Evolutionary conservation across 1,140 invertebrate species (phyloP), one percentile per base, ranked within the genome.

Genomic region (Adelges cooleyi): DNA sequence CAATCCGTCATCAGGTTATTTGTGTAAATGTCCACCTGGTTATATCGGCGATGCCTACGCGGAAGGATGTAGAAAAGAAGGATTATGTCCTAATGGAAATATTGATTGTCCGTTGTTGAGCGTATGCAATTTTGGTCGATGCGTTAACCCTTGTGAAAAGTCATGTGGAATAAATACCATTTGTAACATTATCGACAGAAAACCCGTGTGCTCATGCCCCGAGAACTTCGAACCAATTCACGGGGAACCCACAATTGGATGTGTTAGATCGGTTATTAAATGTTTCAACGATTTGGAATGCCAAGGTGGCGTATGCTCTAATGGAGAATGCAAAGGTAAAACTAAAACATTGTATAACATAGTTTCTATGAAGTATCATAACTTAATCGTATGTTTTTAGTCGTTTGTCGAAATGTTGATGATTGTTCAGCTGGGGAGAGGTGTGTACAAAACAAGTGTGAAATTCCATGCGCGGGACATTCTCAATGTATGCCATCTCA

Each of bases 91-190:
- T 3, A 48, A 62, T n/a, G 50, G 73, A 75, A 69, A 72, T 74
- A 66, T 84, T 81, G 72, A 71, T 78, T 66, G 82, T 85, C 75
- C 78, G 84, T 71, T 82, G 85, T 71, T 84, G 85, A 74, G 65
- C 53, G 68, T 53, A 36, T 93, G 90, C 69, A 76, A 84, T 68
- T 81, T 83, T 46, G 89, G 90, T 72, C 82, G 83, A 69, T 92
- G 90, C 70, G 76, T 82, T 8, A 86, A 90, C 75, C 89, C 89
- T 0, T 95, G 91, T 70, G 74, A 78, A 27, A 71, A 76, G 25
- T 84, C 81, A 11, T 93, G 90, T 72, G 90, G 89, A 36, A 86
- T 89, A 9, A 91, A 92, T 71, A 86, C 89, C 3, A 75, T 82
- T 25, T 92, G 89, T 70, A 82, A 85, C 1, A 86, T 90, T 1